Base-by-base conservation (phyloP, 2,888 invertebrate genomes). In the Patella ulyssiponensis region DNA sequence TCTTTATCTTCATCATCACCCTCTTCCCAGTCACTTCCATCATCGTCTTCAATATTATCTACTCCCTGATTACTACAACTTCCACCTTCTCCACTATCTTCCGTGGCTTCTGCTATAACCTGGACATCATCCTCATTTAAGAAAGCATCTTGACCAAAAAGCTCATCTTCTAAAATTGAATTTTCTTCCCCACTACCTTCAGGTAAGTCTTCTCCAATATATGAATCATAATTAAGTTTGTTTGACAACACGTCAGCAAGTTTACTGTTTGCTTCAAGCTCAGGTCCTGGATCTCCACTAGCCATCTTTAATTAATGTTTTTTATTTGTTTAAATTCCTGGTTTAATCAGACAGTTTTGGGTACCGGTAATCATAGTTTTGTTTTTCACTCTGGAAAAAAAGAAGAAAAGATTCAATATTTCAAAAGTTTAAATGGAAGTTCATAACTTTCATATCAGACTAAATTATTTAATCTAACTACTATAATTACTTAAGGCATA, bases 81-180 rank as follows among this genome's bases (percentile, higher is more conserved):
- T 23, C 53, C 76, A 15, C 69, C 77, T 52, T 74, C 75, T 75
- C 64, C 58, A 53, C 69, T 73, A 52, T 76, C 78, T 44, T 44
- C 9, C 9, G 44, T 44, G 44, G 44, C 44, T 7, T 44, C 44
- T 44, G 44, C 44, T 23, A 64, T 78, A 69, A 78, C 76, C 71
- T 77, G 20, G 1, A 64, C 77, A n/a, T 79, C 80, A 20, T 78
- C 81, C 14, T 77, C 79, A 11, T 81, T 82, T 51, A 77, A 77
- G 44, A 77, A 80, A 12, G 78, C 73, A 1, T 77, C 79, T 33
- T 80, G 82, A 69, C 79, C 80, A n/a, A 79, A 78, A 11, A 79
- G 80, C 12, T 79, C 80, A 14, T 76, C 77, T 71, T 81, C 80
- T 23, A 78, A 78, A 14, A 77, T 77, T 9, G 77, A 77, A 9